phyloP scores from a whole-genome alignment of 2,888 invertebrate genomes.

The Dinocampus coccinellae region DNA sequence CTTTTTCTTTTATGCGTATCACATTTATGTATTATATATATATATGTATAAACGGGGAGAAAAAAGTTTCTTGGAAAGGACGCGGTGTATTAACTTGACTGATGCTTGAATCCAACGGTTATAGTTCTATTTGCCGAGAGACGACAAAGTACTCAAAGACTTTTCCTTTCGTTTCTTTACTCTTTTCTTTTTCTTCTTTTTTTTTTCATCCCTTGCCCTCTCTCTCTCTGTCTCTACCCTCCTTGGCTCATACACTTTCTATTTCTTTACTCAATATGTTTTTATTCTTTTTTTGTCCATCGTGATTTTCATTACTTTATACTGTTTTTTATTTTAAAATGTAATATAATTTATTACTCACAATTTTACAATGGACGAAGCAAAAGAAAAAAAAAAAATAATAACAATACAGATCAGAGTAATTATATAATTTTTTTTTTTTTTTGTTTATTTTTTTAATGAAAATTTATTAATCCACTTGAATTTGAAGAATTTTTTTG shows the following conservation, averaged over 20 bases:
- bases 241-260: not conserved
- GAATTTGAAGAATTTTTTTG: not conserved
- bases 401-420: too few species aligned
- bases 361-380: too few species aligned
- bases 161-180: not conserved
- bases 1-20: too few species aligned
- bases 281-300: too few species aligned
- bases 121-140: not conserved
- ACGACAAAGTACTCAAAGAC: not conserved
- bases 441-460: too few species aligned
- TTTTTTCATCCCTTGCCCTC: not conserved
- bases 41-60: not conserved
- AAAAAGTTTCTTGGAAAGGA: not conserved
- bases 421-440: too few species aligned
- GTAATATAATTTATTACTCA: too few species aligned
- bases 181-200: not conserved
- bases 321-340: too few species aligned
- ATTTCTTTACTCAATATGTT: not conserved
- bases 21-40: not conserved
- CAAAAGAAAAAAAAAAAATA: too few species aligned
- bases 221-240: too few species aligned
- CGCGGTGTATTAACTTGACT: not conserved
- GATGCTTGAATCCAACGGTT: not conserved
- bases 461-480: not conserved
- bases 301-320: too few species aligned